A percentile compares a stretch with the other conserved stretches of the same genome.
phyloP scores from a whole-genome alignment of 92 coral and sea anemone genomes.

The Zoanthus sansibaricus region DNA sequence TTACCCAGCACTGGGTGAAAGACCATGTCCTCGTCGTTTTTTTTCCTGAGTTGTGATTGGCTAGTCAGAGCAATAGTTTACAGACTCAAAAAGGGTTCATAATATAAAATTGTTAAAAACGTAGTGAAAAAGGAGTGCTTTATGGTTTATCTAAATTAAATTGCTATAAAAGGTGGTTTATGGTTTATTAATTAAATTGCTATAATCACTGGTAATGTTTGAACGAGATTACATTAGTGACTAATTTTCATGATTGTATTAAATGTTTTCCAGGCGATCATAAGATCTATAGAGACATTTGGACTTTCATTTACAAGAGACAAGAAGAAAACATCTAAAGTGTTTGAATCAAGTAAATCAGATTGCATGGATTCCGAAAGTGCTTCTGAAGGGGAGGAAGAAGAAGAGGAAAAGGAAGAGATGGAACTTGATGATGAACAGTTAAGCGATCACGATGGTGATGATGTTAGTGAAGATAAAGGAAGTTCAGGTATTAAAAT shows the following conservation, averaged over 20 bases:
- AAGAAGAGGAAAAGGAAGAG: background rate
- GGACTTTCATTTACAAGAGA: conserved; percentile 20
- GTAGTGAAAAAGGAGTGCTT: no score
- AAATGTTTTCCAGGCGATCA: background rate
- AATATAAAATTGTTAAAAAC: no score
- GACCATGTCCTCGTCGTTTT: no score
- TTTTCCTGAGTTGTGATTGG: no score
- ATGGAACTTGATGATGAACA: conserved; percentile 6
- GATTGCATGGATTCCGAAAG: conserved; percentile 15
- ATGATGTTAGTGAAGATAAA: background rate
- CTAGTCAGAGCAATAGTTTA: no score
- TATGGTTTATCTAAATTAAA: no score
- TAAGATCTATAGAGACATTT: conserved; percentile 21
- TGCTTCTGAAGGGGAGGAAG: background rate
- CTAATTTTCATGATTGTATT: background rate
- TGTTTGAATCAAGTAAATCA: background rate
- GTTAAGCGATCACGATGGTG: background rate
- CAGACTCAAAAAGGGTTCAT: no score
- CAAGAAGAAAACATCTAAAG: background rate
- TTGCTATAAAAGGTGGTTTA: no score
- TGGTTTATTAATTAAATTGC: no score
- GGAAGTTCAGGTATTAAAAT: no score
- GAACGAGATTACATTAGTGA: background rate
- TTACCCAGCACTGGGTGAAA: no score
- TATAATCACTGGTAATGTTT: background rate